Evolutionary conservation across 1,140 invertebrate species (phyloP), one percentile per base, ranked within the genome.

Genomic region (Andricus grossulariae): DNA sequence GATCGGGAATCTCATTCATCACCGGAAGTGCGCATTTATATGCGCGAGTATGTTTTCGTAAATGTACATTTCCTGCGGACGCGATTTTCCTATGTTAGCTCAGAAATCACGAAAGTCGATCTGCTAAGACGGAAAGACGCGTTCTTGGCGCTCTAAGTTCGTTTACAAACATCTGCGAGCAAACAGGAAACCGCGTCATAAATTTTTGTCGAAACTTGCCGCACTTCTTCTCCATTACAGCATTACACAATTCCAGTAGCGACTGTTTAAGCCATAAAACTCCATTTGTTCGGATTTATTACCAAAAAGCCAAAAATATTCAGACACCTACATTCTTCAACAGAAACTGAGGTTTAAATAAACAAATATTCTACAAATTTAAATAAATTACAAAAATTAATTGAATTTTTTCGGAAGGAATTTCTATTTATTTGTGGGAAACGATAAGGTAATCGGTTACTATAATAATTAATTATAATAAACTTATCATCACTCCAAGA

Each of bases 1-100:
- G 66, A 55, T 57, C 74, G 50, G 66, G 32, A 21, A 73, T 16
- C 50, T 16, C 73, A 78, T 82, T 82, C 77, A 75, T 77, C 75
- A 75, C 55, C 45, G 57, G 70, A 77, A 72, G 71, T 60, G 49
- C 71, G 12, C 60, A 66, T 66, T 66, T 66, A 66, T 45, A 18
- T 66, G 21, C 25, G 13, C 39, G 39, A 66, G 60, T 66, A 32
- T 66, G 60, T 66, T 66, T 66, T 66, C 60, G 15, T 66, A 39
- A 66, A 16, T 66, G 60, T 39, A n/a, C 60, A 66, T 16, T 32
- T 21, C 57, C n/a, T 54, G 18, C 18, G 52, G 8, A 54, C n/a
- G n/a, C n/a, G n/a, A 10, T 15, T 55, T 19, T 55, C 11, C 54
- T 19, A 19, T 19, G 18, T 19, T 18, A 18, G 19, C 32, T n/a